Conservation (phyloP, 2,113 vertebrate species). For the Myanophis thanlyinensis region DNA sequence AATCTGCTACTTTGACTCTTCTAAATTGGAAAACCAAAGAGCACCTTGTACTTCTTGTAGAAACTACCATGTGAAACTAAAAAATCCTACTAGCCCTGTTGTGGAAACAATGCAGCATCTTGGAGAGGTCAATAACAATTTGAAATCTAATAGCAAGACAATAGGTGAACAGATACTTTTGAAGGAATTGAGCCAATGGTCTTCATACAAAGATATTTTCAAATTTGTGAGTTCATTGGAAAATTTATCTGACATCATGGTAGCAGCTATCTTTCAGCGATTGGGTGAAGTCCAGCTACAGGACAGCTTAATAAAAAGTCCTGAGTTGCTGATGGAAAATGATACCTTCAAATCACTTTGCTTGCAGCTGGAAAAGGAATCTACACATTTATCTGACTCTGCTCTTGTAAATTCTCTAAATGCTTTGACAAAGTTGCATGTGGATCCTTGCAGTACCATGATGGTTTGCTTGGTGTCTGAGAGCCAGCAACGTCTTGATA, state of each 20-base stretch:
- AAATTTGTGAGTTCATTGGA: constrained; percentile 66
- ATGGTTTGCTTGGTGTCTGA: constrained; percentile 78
- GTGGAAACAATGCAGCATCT: constrained; percentile 60
- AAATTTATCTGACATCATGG: constrained; percentile 73
- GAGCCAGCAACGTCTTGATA: constrained; percentile 71
- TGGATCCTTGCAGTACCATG: constrained; percentile 76
- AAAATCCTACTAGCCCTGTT: constrained; percentile 56
- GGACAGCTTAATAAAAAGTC: constrained; percentile 55
- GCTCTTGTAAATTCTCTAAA: constrained; percentile 76
- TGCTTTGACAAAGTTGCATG: constrained; percentile 73
- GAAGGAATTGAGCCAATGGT: constrained; percentile 58
- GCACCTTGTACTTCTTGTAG: constrained; percentile 25
- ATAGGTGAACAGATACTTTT: constrained; percentile 67
- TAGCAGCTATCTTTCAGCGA: constrained; percentile 75
- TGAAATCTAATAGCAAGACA: constrained; percentile 52
- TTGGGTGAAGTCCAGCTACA: constrained; percentile 80
- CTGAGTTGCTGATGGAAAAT: constrained; percentile 65
- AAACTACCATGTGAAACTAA: constrained; percentile 61
- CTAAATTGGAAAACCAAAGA: constrained; percentile 28
- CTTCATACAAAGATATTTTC: constrained; percentile 75
- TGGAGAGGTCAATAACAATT: constrained; percentile 33
- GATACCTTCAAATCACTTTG: constrained; percentile 75
- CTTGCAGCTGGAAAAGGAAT: constrained; percentile 76
- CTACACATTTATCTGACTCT: constrained; percentile 65
- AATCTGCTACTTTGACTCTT: background rate